phyloP scores from a whole-genome alignment of 2,888 invertebrate species.

The Rhopalosiphum nymphaeae region DNA sequence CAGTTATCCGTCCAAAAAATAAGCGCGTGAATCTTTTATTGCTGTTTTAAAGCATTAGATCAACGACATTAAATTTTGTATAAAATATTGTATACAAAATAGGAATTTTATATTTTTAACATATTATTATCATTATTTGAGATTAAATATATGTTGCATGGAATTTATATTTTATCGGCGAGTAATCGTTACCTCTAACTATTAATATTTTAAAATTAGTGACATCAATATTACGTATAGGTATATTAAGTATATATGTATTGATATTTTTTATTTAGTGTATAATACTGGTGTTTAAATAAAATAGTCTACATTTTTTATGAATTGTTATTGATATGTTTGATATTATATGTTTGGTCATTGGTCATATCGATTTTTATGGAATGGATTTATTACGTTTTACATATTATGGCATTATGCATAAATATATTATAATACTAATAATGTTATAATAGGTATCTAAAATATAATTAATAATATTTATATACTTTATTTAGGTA shows the following conservation, averaged over 20 bases:
- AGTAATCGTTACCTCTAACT: conserved; percentile 15
- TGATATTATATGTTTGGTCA: not conserved
- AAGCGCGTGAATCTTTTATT: not conserved
- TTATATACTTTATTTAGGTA: too few species aligned
- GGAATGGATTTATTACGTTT: too few species aligned
- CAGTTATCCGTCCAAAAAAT: conserved; percentile 61
- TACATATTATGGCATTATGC: too few species aligned
- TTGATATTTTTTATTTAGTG: not conserved
- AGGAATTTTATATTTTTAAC: not conserved
- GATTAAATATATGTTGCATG: conserved; percentile 7
- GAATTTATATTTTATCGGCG: not conserved
- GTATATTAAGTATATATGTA: not conserved
- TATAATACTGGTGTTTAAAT: not conserved
- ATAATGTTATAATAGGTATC: too few species aligned
- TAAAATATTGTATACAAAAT: conserved; percentile 30
- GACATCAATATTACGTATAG: not conserved
- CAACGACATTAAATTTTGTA: conserved; percentile 47
- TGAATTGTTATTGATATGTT: not conserved
- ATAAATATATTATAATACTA: too few species aligned
- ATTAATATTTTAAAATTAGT: not conserved
- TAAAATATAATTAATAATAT: too few species aligned
- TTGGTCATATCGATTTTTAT: not conserved
- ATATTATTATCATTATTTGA: not conserved
- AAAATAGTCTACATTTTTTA: not conserved
- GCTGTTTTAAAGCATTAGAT: conserved; percentile 18